Percentiles rank a stretch among this genome's conserved stretches.
These are phyloP conservation scores for Cepaea nemoralis DNA, from an alignment of 1,140 invertebrate genomes.

Conservation along the genomic window DNA sequence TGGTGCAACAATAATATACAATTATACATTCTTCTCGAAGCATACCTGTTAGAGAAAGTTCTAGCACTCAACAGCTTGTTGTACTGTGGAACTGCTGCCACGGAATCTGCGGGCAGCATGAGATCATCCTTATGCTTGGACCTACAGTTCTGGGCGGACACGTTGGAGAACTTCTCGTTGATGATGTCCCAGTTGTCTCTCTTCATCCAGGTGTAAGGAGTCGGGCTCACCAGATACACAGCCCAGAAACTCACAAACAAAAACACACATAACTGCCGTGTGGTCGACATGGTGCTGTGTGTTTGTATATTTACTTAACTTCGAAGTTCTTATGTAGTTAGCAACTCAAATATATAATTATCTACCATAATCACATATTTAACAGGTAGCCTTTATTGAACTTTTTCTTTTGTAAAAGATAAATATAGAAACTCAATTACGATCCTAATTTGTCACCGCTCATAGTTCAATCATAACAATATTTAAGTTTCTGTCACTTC, in stretches of 20 bases:
- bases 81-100: constrained; percentile 93
- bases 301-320: not conserved
- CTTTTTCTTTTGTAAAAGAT: not conserved
- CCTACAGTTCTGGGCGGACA: constrained; percentile 86
- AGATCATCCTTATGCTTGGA: constrained; percentile 87
- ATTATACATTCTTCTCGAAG: too few relatives aligned
- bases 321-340: not conserved
- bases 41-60: constrained; percentile 88
- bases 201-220: constrained; percentile 66
- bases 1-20: too few relatives aligned
- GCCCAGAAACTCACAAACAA: constrained; percentile 37
- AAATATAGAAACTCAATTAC: not conserved
- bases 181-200: constrained; percentile 91
- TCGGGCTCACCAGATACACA: constrained; percentile 27
- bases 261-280: constrained; percentile 11
- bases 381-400: too few relatives aligned
- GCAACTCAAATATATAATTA: not conserved
- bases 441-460: not conserved
- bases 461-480: not conserved
- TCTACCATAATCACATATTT: not conserved
- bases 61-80: constrained; percentile 88
- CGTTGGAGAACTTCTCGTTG: constrained; percentile 84
- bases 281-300: not conserved
- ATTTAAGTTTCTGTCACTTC: not conserved
- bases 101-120: constrained; percentile 81